Evolutionary conservation across 2,113 vertebrate species (phyloP), one percentile per base, ranked within the genome.

Genomic region (Cololabis saira): DNA sequence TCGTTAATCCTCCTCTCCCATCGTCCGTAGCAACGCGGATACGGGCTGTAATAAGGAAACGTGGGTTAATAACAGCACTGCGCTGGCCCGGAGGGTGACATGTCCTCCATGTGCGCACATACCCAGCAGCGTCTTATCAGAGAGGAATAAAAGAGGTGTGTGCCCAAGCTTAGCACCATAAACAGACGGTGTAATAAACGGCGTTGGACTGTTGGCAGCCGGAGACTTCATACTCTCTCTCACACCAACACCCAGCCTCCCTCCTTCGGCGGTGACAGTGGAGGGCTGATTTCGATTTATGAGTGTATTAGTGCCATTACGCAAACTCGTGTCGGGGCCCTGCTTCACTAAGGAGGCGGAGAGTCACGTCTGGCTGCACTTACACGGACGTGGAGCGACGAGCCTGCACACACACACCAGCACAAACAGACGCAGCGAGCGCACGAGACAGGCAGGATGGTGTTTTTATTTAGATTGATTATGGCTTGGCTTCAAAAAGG

Each of bases 241-340:
- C 5, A 54, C 54, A 27, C 72, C 56, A 27, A 45, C 21, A 19
- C 13, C 30, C 17, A 11, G 43, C 40, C 66, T 42, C 37, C 37
- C 44, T 58, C 61, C 60, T 74, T 84, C 75, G 57, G 71, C 83
- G 41, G 60, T 82, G 82, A 84, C 82, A 77, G 44, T 72, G 69
- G 52, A 2, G 15, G 55, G 61, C 62, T 80, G 74, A 84, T 86
- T 80, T 86, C 61, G 64, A 87, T 89, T 90, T 87, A 90, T 82
- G 81, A 83, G 72, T 18, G 12, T 83, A 88, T 92, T 90, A 92
- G 74, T 12, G 58, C 72, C 78, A 85, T 89, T 90, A 87, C 75
- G 73, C 71, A 11, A 89, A 90, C 88, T 89, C 78, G 76, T 89
- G 87, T 89, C 66, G 61, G 68, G 71, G 61, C 47, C 18, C 56